Percentiles rank a stretch among this genome's conserved stretches.
These are phyloP conservation scores for Neoscelio sp. DNA, from an alignment of 2,888 invertebrate genomes.

Conservation along the genomic window DNA sequence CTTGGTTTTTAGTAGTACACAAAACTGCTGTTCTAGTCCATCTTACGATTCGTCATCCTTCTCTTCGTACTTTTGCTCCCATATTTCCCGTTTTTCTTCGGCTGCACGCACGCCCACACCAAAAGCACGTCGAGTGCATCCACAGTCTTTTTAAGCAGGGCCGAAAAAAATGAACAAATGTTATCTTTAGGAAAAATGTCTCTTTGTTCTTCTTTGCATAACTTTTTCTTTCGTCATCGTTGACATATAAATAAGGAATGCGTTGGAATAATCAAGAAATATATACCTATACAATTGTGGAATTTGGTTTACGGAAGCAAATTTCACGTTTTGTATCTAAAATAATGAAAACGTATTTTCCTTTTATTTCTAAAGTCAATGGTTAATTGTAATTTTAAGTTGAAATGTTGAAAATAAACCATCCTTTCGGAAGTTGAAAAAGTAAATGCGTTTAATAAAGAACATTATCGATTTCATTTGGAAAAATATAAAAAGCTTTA, in stretches of 20 bases:
- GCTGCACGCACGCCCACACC: conserved; percentile 26
- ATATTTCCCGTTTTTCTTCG: conserved; percentile 27
- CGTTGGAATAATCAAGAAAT: conserved; percentile 19
- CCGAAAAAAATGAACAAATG: conserved; percentile 36
- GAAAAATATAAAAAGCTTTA: too few relatives aligned
- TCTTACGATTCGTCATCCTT: conserved; percentile 35
- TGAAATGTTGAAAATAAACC: too few relatives aligned
- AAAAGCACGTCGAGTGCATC: conserved; percentile 21
- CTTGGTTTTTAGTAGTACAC: conserved; percentile 3
- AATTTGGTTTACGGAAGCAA: too few relatives aligned
- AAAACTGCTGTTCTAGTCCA: conserved; percentile 11
- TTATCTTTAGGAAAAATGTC: conserved; percentile 28
- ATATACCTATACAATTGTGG: neutral
- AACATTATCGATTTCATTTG: too few relatives aligned
- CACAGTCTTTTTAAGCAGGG: conserved; percentile 23
- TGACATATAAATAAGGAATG: conserved; percentile 23
- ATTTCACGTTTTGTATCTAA: too few relatives aligned
- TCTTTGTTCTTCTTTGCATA: conserved; percentile 18
- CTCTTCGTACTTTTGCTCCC: conserved; percentile 1
- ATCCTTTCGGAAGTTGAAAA: too few relatives aligned
- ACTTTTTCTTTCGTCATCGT: conserved; percentile 18
- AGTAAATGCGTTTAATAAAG: too few relatives aligned
- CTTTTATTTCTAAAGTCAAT: too few relatives aligned
- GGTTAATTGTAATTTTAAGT: too few relatives aligned
- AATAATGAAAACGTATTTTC: too few relatives aligned